These are phyloP conservation scores for Scotopteryx bipunctaria DNA, from an alignment of 2,888 invertebrate genomes.

Conservation along the genomic window DNA sequence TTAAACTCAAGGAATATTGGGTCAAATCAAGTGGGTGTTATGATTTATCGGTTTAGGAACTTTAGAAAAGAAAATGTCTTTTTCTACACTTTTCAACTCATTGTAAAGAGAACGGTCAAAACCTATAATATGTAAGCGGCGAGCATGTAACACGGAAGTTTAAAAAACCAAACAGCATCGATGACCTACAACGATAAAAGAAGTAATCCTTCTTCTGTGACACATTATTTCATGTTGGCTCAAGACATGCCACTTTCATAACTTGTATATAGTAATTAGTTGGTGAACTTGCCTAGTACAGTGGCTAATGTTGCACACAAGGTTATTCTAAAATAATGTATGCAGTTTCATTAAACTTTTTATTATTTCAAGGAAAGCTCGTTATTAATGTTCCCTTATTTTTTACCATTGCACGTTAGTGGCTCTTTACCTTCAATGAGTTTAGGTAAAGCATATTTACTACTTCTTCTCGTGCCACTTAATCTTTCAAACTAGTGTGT, in stretches of 20 bases:
- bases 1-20: too few relatives aligned
- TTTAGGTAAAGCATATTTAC: too few relatives aligned
- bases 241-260: constrained; percentile 42
- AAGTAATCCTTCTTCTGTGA: constrained; percentile 31
- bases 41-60: too few relatives aligned
- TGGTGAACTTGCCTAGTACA: constrained; percentile 36
- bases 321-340: constrained; percentile 45
- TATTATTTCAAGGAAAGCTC: constrained; percentile 43
- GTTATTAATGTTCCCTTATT: constrained; percentile 24
- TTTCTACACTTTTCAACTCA: too few relatives aligned
- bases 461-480: too few relatives aligned
- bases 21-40: too few relatives aligned
- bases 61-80: too few relatives aligned
- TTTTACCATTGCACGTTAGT: neutral
- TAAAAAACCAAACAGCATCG: constrained; percentile 35
- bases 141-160: constrained; percentile 2
- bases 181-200: constrained; percentile 57
- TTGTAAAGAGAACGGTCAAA: too few relatives aligned
- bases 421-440: too few relatives aligned
- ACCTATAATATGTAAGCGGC: too few relatives aligned
- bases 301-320: constrained; percentile 36
- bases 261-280: constrained; percentile 33
- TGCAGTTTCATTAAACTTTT: constrained; percentile 45
- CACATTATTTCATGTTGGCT: constrained; percentile 36
- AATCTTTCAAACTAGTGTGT: too few relatives aligned